Conservation (phyloP, 2,888 invertebrate genomes). For the Latrodectus hesperus region DNA sequence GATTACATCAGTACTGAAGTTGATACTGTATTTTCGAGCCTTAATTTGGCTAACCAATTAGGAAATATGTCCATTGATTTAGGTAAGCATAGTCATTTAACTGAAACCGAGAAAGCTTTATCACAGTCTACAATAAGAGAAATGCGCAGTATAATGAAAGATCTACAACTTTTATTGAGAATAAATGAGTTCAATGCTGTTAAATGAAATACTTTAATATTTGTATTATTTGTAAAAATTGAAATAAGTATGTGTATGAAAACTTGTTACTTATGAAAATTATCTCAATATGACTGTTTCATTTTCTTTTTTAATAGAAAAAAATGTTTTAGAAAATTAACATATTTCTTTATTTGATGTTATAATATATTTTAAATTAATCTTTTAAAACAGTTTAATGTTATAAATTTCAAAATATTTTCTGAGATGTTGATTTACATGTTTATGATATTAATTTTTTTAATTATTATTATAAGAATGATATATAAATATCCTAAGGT, state of each 20-base stretch:
- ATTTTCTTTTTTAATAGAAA: no score
- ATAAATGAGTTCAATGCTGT: constrained; percentile 23
- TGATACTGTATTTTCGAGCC: constrained; percentile 42
- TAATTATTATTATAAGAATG: no score
- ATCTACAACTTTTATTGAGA: constrained; percentile 25
- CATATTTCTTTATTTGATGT: no score
- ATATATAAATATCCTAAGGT: no score
- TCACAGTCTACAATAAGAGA: constrained; percentile 31
- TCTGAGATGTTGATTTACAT: no score
- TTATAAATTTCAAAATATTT: no score
- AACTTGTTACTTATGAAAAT: no score
- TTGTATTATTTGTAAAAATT: not conserved
- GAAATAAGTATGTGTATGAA: not conserved
- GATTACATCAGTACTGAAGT: constrained; percentile 37
- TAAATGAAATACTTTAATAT: not conserved
- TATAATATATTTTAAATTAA: no score
- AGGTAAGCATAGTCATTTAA: not conserved
- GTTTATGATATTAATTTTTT: no score
- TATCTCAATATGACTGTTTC: no score
- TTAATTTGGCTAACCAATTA: constrained; percentile 14
- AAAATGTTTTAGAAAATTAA: no score
- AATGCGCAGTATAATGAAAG: constrained; percentile 34
- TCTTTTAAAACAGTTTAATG: no score
- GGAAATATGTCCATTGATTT: constrained; percentile 17
- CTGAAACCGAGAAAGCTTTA: not conserved